Base-by-base conservation (phyloP, 2,888 invertebrate genomes). In the Ophioninae sp. region DNA sequence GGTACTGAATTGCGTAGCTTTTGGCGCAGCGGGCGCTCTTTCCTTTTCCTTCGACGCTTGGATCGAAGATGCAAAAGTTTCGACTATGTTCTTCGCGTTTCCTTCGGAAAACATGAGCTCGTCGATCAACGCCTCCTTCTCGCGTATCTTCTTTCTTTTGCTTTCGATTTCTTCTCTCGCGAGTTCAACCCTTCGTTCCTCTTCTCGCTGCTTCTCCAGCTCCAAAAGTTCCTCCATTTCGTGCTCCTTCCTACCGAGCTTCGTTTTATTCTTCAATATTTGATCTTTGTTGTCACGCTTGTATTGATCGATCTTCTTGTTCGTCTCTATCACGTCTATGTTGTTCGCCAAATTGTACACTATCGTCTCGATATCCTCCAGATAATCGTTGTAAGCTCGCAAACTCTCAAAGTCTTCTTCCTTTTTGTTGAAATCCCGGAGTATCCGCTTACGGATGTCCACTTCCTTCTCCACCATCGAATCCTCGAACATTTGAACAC, bases 401-500 rank as follows among this genome's bases (percentile, higher is more conserved):
- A 98, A 92, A 0, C 96, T 94, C 0, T 93, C 92, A 92, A 99
- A 99, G 93, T 99, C 99, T 87, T 98, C 98, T 92, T 98, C 98
- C 90, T 97, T 98, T 91, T 99, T 98, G 91, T 99, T 99, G 91
- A 96, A 99, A 93, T 99, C 98, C 87, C 96, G 95, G 13, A 98
- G 93, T 30, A 99, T 96, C 87, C 97, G 94, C 91, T 97, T 97
- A 44, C 99, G 94, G 85, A 99, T 98, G 90, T 99, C 98, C 9
- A 99, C 97, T 94, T 99, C 99, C 92, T 99, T 99, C 93, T 99
- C 99, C 0, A 99, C 97, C 93, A 95, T 95, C 0, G 99, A 95
- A 94, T 99, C 99, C 94, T 99, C 99, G 91, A 99, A 99, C 22
- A 99, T 94, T 91, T 99, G 99, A 6, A 98, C 96, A 75, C 99